Evolutionary conservation across 2,797 vertebrate genomes (phyloP).

Genomic region (Rhynchotus rufescens): DNA sequence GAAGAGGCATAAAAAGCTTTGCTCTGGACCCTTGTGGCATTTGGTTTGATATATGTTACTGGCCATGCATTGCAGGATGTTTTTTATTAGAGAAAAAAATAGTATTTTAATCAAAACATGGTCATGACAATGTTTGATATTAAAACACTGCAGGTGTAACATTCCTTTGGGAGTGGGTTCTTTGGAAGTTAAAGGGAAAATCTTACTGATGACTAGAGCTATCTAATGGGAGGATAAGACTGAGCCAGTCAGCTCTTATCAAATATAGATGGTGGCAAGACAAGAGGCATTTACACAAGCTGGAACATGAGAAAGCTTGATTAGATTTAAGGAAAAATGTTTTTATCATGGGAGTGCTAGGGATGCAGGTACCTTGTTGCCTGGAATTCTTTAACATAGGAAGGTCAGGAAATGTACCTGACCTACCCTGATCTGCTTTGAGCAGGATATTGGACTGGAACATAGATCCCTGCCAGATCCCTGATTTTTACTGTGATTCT

Average conservation of each 20-base stretch:
- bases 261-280: accelerated
- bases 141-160: background rate
- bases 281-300: background rate
- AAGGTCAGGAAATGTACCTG: background rate
- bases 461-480: background rate
- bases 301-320: background rate
- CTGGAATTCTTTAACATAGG: background rate
- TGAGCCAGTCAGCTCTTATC: background rate
- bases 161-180: background rate
- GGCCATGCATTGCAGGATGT: background rate
- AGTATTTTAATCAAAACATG: background rate
- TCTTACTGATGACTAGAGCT: background rate
- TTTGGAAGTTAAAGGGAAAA: background rate
- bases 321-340: background rate
- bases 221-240: background rate
- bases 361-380: background rate
- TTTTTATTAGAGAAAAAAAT: background rate
- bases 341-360: background rate
- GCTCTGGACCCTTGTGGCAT: accelerated
- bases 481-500: background rate
- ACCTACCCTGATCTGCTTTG: background rate
- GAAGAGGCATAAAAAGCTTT: background rate
- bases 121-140: background rate
- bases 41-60: background rate
- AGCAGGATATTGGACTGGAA: background rate